Conservation (phyloP, 2,797 vertebrate genomes). For the Falco berigora region DNA sequence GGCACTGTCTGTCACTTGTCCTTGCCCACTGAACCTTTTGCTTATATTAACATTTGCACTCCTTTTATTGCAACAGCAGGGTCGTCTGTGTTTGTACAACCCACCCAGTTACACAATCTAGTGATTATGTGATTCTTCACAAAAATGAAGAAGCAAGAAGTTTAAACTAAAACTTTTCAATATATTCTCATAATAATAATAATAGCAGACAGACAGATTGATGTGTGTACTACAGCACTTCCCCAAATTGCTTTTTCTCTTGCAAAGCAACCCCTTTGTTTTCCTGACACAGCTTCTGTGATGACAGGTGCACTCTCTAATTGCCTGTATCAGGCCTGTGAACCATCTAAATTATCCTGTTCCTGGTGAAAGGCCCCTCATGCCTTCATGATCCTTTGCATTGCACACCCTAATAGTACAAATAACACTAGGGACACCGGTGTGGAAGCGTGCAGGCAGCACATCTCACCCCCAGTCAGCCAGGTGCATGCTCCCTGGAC, state of each 20-base stretch:
- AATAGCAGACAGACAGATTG: neutral
- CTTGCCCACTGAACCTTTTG: neutral
- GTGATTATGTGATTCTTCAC: neutral
- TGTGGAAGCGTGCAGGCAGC: neutral
- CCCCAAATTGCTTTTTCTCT: conserved; percentile 15
- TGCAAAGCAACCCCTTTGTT: neutral
- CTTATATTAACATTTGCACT: neutral
- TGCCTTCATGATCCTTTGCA: neutral
- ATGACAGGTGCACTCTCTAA: neutral
- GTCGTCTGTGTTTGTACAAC: neutral
- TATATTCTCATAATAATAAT: neutral
- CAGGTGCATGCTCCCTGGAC: neutral
- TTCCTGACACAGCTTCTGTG: neutral
- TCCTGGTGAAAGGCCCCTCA: neutral
- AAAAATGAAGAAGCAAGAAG: neutral
- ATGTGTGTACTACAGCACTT: neutral
- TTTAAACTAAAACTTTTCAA: neutral
- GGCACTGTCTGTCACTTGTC: neutral
- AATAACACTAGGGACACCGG: neutral
- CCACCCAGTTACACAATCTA: neutral
- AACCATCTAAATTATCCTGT: neutral
- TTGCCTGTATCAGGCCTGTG: neutral
- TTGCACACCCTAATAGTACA: neutral
- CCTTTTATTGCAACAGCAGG: neutral
- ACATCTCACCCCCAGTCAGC: neutral